Evolutionary conservation across 2,113 vertebrate genomes (phyloP).

Genomic region (Sorex fumeus): DNA sequence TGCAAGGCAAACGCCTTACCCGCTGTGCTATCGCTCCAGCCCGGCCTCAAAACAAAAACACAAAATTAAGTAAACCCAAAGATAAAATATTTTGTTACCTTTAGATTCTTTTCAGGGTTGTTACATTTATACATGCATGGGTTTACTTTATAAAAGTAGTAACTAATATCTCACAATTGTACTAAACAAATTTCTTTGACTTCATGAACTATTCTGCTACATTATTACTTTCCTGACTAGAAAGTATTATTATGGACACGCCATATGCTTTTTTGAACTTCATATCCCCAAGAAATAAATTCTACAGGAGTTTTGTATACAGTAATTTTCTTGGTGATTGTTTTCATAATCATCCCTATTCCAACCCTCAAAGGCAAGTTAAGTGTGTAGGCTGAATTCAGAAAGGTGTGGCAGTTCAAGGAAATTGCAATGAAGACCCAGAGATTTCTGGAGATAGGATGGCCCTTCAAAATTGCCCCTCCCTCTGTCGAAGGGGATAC

Average conservation of each 20-base stretch:
- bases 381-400: not conserved
- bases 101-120: too few relatives aligned
- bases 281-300: conserved; percentile 22
- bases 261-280: conserved; percentile 3
- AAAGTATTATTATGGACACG: not conserved
- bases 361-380: not conserved
- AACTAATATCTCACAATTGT: not conserved
- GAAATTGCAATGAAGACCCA: not conserved
- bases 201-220: conserved; percentile 7
- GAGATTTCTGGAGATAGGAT: not conserved
- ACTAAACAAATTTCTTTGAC: not conserved
- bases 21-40: too few relatives aligned
- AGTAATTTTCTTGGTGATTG: not conserved
- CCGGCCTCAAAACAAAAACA: too few relatives aligned
- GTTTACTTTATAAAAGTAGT: too few relatives aligned
- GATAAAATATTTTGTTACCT: too few relatives aligned
- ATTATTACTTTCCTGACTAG: conserved; percentile 6
- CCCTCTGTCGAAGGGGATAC: not conserved
- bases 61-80: too few relatives aligned
- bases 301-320: conserved; percentile 7
- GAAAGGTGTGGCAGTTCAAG: not conserved
- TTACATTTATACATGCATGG: not conserved
- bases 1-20: too few relatives aligned
- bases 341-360: not conserved
- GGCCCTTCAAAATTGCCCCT: not conserved